These are phyloP conservation scores for Xenopus borealis DNA, from an alignment of 2,113 vertebrate species.

Conservation along the genomic window DNA sequence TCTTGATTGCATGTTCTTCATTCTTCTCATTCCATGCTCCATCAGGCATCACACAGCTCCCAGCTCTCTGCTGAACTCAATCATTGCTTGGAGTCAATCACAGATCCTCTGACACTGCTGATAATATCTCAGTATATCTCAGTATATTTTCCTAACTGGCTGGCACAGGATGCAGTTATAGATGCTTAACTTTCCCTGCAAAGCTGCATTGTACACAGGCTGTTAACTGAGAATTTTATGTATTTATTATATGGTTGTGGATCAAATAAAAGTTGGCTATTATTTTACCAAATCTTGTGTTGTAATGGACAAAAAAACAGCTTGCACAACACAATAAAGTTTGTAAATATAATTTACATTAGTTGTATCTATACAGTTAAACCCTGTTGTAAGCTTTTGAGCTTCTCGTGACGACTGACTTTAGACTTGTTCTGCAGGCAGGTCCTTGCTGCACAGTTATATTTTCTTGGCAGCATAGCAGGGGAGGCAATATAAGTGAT, in stretches of 20 bases:
- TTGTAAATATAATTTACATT: no score
- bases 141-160: background rate
- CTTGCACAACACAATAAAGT: no score
- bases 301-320: no score
- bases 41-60: slow-evolving; percentile 6
- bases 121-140: background rate
- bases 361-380: no score
- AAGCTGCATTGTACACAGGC: background rate
- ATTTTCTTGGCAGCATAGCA: no score
- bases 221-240: background rate
- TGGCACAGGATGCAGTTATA: background rate
- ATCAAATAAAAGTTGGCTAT: no score
- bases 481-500: background rate
- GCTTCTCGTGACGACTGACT: no score
- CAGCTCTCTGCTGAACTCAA: background rate
- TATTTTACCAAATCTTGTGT: no score
- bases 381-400: no score
- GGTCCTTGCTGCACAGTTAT: no score
- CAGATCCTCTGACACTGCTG: background rate
- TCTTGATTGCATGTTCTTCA: background rate
- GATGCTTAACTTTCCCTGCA: background rate
- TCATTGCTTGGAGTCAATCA: background rate
- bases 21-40: background rate
- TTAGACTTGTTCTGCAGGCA: no score
- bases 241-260: no score